Evolutionary conservation across 1,140 invertebrate genomes (phyloP), one percentile per base, ranked within the genome.

Genomic region (Pseudomyrmex sp.): DNA sequence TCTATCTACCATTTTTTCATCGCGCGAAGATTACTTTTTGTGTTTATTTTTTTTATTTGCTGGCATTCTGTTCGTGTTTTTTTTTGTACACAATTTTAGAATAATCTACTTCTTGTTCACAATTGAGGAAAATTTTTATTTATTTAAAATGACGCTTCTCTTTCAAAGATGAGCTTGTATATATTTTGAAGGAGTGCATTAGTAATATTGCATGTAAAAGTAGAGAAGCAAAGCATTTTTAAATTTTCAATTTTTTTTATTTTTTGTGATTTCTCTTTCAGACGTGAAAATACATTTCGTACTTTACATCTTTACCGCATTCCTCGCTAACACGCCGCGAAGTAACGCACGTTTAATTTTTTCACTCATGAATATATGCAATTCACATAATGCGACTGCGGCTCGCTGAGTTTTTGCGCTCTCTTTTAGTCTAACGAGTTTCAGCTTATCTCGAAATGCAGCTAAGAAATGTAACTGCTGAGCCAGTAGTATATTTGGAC

Each of bases 41-140:
- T 18, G 23, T 72, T 70, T 48, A 20, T 20, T 10, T 20, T 59
- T 35, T 48, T 15, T 10, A 20, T 72, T 59, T 72, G 12, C 15
- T n/a, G 12, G 61, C 46, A 58, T 80, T 46, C n/a, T 26, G 7
- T 15, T 80, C 3, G 48, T 12, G 1, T 12, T 52, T 12, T 48
- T 70, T 18, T 15, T 18, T 26, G 54, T 13, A 69, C 26, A 72
- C 44, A 70, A 79, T 70, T 79, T 79, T 72, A 70, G n/a, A 59
- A 50, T 9, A 46, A 59, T 50, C 23, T 70, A 48, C 20, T 12
- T 15, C 0, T 59, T 9, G 23, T 44, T 18, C 2, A 20, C 20
- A n/a, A 58, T 7, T 69, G 10, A 66, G 61, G 50, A 10, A 44
- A 18, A 2, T 77, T 48, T 54, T 77, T 2, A 66, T 66, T 54